Conservation (phyloP, 2,888 invertebrate genomes). For the Phyllotreta striolata region DNA sequence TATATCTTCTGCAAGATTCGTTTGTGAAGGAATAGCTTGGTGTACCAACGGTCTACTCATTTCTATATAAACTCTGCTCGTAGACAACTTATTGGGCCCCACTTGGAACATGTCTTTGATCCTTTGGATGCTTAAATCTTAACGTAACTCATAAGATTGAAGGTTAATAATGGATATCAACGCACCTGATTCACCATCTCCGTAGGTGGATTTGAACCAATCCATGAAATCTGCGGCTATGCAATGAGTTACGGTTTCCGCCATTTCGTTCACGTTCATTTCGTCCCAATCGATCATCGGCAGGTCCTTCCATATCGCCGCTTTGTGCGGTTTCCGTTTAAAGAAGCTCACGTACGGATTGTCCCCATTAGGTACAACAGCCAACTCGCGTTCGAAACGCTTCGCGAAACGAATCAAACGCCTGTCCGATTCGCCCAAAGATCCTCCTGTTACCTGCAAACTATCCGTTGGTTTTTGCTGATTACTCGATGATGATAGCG, state of each 20-base stretch:
- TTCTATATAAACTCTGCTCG: no score
- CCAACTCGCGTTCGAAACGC: background rate
- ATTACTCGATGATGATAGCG: no score
- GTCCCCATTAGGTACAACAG: slow-evolving; percentile 4
- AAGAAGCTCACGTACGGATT: slow-evolving; percentile 55
- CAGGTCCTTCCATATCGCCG: slow-evolving; percentile 56
- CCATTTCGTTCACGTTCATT: slow-evolving; percentile 53
- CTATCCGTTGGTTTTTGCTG: no score
- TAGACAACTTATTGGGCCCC: slow-evolving; percentile 57
- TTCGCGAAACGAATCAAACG: no score
- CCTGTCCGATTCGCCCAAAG: no score
- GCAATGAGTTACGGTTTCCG: slow-evolving; percentile 54
- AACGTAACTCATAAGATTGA: no score
- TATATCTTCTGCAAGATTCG: slow-evolving; percentile 18
- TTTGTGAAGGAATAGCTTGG: slow-evolving; percentile 41
- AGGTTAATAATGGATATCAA: no score
- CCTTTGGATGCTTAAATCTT: slow-evolving; percentile 47
- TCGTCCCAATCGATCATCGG: slow-evolving; percentile 54
- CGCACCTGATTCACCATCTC: slow-evolving; percentile 42
- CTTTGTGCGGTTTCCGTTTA: slow-evolving; percentile 52
- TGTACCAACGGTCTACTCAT: slow-evolving; percentile 2
- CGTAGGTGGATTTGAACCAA: slow-evolving; percentile 55
- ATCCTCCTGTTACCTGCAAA: no score
- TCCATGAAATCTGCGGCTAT: slow-evolving; percentile 58
- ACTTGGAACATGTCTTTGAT: slow-evolving; percentile 63